phyloP scores from a whole-genome alignment of 2,888 invertebrate genomes.

The Teinopalpus imperialis region DNA sequence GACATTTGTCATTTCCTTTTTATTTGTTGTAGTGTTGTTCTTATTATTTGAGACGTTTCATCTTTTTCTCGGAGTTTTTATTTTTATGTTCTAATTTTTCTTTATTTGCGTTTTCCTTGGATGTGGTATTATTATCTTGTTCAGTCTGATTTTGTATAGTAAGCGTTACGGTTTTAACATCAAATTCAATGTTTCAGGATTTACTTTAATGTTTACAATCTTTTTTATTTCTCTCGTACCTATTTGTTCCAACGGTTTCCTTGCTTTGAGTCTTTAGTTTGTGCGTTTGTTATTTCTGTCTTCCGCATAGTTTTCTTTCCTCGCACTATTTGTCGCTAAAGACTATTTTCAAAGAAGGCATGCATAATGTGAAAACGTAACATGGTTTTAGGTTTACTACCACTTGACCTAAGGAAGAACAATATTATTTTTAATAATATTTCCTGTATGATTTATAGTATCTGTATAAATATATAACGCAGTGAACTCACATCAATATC shows the following conservation, averaged over 20 bases:
- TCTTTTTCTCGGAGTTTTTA: neutral
- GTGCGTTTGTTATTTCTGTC: constrained; percentile 10
- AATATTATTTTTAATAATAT: too few species aligned
- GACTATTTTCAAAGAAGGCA: constrained; percentile 45
- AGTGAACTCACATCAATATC: too few species aligned
- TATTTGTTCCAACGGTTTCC: neutral
- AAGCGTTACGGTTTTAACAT: neutral
- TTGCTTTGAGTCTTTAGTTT: constrained; percentile 16
- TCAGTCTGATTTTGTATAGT: neutral
- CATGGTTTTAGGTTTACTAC: constrained; percentile 48
- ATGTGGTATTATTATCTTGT: constrained; percentile 3
- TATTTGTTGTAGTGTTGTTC: too few species aligned
- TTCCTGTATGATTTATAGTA: too few species aligned
- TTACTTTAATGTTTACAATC: neutral
- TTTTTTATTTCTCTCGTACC: constrained; percentile 12
- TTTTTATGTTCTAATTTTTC: neutral
- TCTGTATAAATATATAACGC: too few species aligned
- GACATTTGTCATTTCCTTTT: too few species aligned
- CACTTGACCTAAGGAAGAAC: constrained; percentile 49
- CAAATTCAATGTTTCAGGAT: neutral
- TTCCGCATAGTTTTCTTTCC: constrained; percentile 17
- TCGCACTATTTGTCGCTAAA: constrained; percentile 34
- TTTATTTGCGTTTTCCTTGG: neutral
- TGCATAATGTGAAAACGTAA: constrained; percentile 55
- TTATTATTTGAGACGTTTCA: neutral